These are phyloP conservation scores for Watsonalla cultraria DNA, from an alignment of 2,888 invertebrate species.

Conservation along the genomic window DNA sequence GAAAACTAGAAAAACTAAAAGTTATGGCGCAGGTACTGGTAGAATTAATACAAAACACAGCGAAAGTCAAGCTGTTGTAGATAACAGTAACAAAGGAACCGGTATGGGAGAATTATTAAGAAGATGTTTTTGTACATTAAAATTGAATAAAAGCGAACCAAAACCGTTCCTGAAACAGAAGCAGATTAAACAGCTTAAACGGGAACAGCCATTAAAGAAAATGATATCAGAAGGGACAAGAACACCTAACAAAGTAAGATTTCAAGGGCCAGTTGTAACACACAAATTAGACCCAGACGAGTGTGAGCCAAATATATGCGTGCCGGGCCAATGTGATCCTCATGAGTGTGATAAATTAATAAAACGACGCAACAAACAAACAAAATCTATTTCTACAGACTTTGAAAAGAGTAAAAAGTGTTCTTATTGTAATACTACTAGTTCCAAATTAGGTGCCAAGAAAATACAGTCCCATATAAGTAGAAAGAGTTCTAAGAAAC, in stretches of 20 bases:
- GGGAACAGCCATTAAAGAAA: not conserved
- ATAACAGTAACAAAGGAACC: not conserved
- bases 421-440: not conserved
- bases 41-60: not conserved
- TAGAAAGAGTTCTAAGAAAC: not conserved
- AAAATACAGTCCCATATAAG: not conserved
- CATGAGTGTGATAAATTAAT: slow-evolving; percentile 20
- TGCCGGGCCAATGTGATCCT: slow-evolving; percentile 29
- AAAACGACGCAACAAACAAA: slow-evolving; percentile 7
- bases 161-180: not conserved
- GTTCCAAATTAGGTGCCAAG: not conserved
- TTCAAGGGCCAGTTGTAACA: not conserved
- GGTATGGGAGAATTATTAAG: not conserved
- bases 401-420: not conserved
- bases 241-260: not conserved
- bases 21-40: not conserved
- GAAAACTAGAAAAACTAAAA: not conserved
- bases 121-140: slow-evolving; percentile 16
- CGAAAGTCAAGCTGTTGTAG: not conserved
- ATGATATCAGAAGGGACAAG: not conserved
- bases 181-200: not conserved
- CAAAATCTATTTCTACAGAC: not conserved
- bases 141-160: slow-evolving; percentile 3
- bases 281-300: slow-evolving; percentile 22
- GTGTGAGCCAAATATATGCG: slow-evolving; percentile 30